Evolutionary conservation across 2,888 invertebrate genomes (phyloP).

Genomic region (Nudaria mundana): DNA sequence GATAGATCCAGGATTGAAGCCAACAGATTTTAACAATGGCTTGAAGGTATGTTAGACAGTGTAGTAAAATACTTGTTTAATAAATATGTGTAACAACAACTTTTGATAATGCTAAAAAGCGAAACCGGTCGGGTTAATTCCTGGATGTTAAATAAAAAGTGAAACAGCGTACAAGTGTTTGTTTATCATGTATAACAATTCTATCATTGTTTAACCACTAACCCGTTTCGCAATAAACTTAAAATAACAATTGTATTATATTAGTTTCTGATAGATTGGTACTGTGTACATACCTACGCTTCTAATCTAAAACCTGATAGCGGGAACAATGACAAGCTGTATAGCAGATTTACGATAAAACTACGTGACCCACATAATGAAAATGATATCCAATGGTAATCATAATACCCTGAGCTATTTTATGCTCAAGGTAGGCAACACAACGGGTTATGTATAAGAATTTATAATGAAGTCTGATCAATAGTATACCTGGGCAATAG

Average conservation of each 20-base stretch:
- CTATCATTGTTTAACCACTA: neutral
- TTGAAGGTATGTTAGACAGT: too few species aligned
- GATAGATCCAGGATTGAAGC: too few species aligned
- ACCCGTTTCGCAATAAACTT: neutral
- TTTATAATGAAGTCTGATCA: neutral
- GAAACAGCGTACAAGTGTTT: too few species aligned
- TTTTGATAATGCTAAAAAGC: too few species aligned
- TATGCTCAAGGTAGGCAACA: neutral
- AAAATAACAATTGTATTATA: constrained; percentile 2
- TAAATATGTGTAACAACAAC: too few species aligned
- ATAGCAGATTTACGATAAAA: constrained; percentile 38
- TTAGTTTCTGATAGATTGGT: neutral
- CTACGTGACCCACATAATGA: constrained; percentile 37
- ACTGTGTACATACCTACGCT: neutral
- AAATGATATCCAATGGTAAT: constrained; percentile 20
- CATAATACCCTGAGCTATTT: constrained; percentile 10
- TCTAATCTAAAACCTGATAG: constrained; percentile 22
- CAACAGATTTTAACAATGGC: too few species aligned
- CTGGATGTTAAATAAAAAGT: too few species aligned
- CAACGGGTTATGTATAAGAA: neutral
- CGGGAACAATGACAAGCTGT: constrained; percentile 29
- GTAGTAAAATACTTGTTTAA: too few species aligned
- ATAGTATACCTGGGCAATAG: too few species aligned
- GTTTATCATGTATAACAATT: too few species aligned
- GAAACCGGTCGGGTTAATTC: too few species aligned